phyloP scores from a whole-genome alignment of 1,140 invertebrate genomes.

The Ceratoteleas bidentatus region DNA sequence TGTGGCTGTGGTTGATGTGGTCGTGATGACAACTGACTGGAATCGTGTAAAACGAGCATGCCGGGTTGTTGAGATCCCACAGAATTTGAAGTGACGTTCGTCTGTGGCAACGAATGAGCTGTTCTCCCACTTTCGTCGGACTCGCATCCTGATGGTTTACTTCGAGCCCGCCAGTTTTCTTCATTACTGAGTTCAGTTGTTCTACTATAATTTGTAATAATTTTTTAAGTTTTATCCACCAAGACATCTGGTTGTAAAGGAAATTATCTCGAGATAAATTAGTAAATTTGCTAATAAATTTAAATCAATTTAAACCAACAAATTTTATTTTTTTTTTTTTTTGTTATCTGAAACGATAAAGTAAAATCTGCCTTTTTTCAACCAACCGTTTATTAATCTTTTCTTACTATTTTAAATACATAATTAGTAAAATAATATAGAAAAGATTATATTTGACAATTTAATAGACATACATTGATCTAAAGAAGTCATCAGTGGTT shows the following conservation, averaged over 20 bases:
- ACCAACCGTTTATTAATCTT: too few relatives aligned
- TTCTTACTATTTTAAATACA: too few relatives aligned
- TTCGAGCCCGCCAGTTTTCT: conserved; percentile 79
- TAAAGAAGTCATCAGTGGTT: conserved; percentile 71
- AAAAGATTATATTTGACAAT: conserved; percentile 7
- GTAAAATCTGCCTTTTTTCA: too few relatives aligned
- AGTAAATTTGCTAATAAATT: too few relatives aligned
- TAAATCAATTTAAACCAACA: too few relatives aligned
- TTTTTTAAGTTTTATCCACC: too few relatives aligned
- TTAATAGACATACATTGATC: conserved; percentile 68
- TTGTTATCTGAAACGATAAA: too few relatives aligned
- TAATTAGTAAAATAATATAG: too few relatives aligned
- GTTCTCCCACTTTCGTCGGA: conserved; percentile 75
- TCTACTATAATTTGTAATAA: conserved; percentile 33
- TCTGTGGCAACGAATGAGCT: conserved; percentile 65
- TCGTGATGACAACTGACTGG: conserved; percentile 69
- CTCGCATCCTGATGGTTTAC: conserved; percentile 74
- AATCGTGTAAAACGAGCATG: conserved; percentile 77
- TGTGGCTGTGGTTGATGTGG: too few relatives aligned
- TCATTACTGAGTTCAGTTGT: conserved; percentile 56
- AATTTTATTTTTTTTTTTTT: too few relatives aligned
- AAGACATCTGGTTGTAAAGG: too few relatives aligned
- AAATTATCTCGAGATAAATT: too few relatives aligned
- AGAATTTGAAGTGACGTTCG: conserved; percentile 68
- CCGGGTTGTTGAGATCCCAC: conserved; percentile 71